Base-by-base conservation (phyloP, 92 coral and sea anemone species). In the Porites lobata region DNA sequence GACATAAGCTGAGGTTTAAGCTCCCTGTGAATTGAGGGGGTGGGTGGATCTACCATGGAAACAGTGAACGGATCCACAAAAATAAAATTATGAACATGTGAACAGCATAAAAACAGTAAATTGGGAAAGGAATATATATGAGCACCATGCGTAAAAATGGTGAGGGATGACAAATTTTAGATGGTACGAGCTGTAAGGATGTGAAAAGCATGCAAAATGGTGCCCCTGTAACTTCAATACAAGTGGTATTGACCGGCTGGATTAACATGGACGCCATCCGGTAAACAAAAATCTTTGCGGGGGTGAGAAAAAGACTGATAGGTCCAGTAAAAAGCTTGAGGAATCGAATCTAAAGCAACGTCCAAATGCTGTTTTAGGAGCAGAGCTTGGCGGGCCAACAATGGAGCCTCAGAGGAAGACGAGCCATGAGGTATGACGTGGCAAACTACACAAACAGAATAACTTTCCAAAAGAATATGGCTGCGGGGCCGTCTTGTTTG, bases 251-350 rank as follows among this genome's bases (percentile, higher is more conserved):
- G 88, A 52, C 88, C 88, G 32, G 54, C 65, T 1, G 88, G 88
- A n/a, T 83, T 84, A 26, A 84, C 24, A 26, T 84, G 57, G 3
- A 73, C 59, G 67, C 88, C 88, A 75, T 75, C 88, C 3, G 84
- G 69, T 24, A 75, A 75, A 64, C 61, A 58, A 7, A 84, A 29
- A 84, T 84, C 81, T 15, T 84, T 84, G 3, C 56, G 59, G 0
- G 69, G 81, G 89, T 64, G 65, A 50, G 80, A 51, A 73, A 84
- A 84, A 21, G 21, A 69, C 6, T 9, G 13, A 43, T 84, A 76
- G 7, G 9, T 12, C 89, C 85, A 76, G 63, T 85, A 76, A 76
- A 85, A 76, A 61, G 59, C 72, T 76, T 76, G 62, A 1, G 72
- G 58, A 9, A 58, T 50, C 12, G 70, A n/a, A 62, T 80, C 86